Evolutionary conservation across 2,888 invertebrate species (phyloP), one percentile per base, ranked within the genome.

Genomic region (Dione juno): DNA sequence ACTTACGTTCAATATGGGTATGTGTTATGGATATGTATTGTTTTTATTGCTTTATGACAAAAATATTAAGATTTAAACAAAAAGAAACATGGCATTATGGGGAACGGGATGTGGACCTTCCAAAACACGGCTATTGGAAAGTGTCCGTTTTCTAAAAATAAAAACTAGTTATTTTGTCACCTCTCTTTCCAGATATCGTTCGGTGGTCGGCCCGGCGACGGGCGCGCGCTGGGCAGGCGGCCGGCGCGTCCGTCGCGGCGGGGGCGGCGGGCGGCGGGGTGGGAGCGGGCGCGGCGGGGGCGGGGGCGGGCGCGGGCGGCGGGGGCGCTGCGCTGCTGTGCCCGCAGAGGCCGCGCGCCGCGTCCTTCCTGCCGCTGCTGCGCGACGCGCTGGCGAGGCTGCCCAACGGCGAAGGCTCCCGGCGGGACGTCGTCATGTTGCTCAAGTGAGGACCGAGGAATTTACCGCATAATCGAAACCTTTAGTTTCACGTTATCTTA

Each of bases 391-490:
- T 98, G 0, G 98, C 99, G 0, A 94, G 99, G 21, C 92, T 99
- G 77, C 99, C 99, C 0, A 98, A 98, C 85, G 98, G 99, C 0
- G 98, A 98, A 91, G 99, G 98, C 14, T 98, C 98, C 0, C 91
- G 98, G 1, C 96, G 97, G 1, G 98, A 99, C 81, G 97, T 99
- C 68, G 97, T 98, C 80, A 97, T 97, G 79, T 91, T 99, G 73
- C 92, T 99, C 66, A 96, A 86, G 91, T 90, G 35, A 77, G 78
- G 53, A n/a, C 45, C 3, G 14, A 13, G 45, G n/a, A n/a, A n/a
- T n/a, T n/a, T n/a, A n/a, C n/a, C n/a, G n/a, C n/a, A n/a, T n/a
- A n/a, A n/a, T 28, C 28, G 28, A 28, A 5, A 28, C 28, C 28
- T n/a, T n/a, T n/a, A n/a, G n/a, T n/a, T n/a, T n/a, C n/a, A n/a